A percentile compares a stretch with the other conserved stretches of the same genome.
These are phyloP conservation scores for Danaus plexippus DNA, from an alignment of 1,140 invertebrate genomes.

Conservation along the genomic window DNA sequence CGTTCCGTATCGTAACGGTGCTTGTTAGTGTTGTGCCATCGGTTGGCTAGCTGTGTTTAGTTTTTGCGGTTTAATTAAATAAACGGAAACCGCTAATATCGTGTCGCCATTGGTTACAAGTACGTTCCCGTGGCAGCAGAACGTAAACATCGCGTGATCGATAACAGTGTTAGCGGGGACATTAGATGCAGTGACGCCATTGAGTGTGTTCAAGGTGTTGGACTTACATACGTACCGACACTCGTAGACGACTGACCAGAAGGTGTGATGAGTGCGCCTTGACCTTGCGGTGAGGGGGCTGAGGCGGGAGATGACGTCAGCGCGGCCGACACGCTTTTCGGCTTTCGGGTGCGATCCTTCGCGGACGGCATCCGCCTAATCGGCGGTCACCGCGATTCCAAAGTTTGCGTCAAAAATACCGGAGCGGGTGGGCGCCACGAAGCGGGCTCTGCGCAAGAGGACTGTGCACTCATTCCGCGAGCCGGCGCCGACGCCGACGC, in stretches of 20 bases:
- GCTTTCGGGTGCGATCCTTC: conserved; percentile 69
- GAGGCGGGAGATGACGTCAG: conserved; percentile 59
- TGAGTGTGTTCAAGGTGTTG: no score
- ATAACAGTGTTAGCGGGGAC: conserved; percentile 30
- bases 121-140: conserved; percentile 60
- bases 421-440: conserved; percentile 52
- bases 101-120: conserved; percentile 36
- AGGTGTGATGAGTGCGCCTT: conserved; percentile 63
- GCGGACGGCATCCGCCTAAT: conserved; percentile 67
- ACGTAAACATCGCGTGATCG: conserved; percentile 60
- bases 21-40: conserved; percentile 4
- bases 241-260: conserved; percentile 10
- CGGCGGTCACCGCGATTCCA: conserved; percentile 56
- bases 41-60: conserved; percentile 14
- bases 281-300: conserved; percentile 63
- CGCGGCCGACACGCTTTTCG: conserved; percentile 60
- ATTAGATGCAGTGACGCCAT: background rate
- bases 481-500: conserved; percentile 66
- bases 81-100: conserved; percentile 17
- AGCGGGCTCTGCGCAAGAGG: conserved; percentile 26
- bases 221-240: conserved; percentile 8
- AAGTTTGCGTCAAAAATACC: conserved; percentile 61
- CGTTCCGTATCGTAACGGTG: background rate
- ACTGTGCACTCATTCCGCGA: conserved; percentile 58
- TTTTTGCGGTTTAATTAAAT: conserved; percentile 25